Evolutionary conservation across 2,888 invertebrate genomes (phyloP), one percentile per base, ranked within the genome.

Genomic region (Theretra japonica): DNA sequence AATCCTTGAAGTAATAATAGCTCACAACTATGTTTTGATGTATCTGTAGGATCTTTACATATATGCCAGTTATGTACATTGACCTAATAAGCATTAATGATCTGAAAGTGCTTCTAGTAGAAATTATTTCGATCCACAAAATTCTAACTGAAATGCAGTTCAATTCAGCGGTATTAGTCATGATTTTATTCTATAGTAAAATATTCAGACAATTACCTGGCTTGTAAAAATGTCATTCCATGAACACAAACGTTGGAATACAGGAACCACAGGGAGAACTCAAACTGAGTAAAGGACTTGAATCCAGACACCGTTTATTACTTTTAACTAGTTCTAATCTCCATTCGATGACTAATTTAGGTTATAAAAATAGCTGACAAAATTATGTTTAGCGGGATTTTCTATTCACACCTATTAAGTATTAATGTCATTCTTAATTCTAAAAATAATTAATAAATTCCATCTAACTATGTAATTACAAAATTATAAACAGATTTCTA

Each of bases 281-380:
- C n/a, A 50, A 68, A 68, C 11, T 53, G n/a, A n/a, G 11, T 65
- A 53, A 17, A 30, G 19, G 68, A 48, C 48, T 25, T 70, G 15
- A 84, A 82, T 85, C 80, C 79, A 82, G 83, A 77, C 80, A 82
- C 86, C 85, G 86, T 86, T 85, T 87, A 86, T 88, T 89, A 88
- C 82, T 87, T 85, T 81, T 86, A 81, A 83, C 83, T 84, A 85
- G 84, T 88, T 82, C 82, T 83, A 75, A 75, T 81, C 78, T 82
- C 76, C 76, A 72, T 82, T 82, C 82, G 86, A 88, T 87, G 85
- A 88, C 78, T 84, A 83, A 79, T 83, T 75, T 89, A 92, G 93
- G 93, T 93, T 92, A 93, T 88, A 88, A 91, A 90, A 88, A 90
- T 88, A 88, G 86, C 82, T 84, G 81, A 83, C 80, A 82, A 76